These are phyloP conservation scores for Gastracanthus pulcherrimus DNA, from an alignment of 2,888 invertebrate species.

Conservation along the genomic window DNA sequence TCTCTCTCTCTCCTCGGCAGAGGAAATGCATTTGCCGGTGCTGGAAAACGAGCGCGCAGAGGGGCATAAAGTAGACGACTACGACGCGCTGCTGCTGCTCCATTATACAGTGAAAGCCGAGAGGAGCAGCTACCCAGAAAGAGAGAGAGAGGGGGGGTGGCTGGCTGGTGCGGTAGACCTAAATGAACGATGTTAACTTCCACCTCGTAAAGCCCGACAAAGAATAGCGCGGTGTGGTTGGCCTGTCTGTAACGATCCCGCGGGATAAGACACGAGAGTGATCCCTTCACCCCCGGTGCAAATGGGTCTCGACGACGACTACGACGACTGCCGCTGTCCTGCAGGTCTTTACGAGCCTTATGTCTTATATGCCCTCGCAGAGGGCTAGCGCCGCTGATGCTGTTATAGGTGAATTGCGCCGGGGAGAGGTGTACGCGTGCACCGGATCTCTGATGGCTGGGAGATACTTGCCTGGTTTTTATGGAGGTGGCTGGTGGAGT, in stretches of 20 bases:
- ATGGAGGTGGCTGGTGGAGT: no score
- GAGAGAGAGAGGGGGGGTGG: neutral
- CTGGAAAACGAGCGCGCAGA: neutral
- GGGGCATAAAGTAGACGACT: constrained; percentile 23
- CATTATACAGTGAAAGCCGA: no score
- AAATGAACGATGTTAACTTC: constrained; percentile 50
- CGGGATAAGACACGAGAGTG: constrained; percentile 31
- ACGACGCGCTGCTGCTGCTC: neutral
- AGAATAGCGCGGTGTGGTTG: neutral
- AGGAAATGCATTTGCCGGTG: neutral
- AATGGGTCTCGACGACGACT: no score
- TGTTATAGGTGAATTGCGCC: no score
- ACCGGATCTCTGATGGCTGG: no score
- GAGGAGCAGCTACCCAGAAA: neutral
- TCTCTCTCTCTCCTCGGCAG: neutral
- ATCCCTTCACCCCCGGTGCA: no score
- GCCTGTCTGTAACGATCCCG: neutral
- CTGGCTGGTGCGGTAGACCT: neutral
- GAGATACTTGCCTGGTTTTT: no score
- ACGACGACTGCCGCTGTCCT: no score
- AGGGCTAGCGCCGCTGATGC: no score
- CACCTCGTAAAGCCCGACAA: constrained; percentile 43
- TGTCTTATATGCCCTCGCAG: no score
- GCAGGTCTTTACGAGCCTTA: no score
- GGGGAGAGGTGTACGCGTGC: no score